phyloP scores from a whole-genome alignment of 2,797 vertebrate species.

The Oceanodroma leucorhoa region DNA sequence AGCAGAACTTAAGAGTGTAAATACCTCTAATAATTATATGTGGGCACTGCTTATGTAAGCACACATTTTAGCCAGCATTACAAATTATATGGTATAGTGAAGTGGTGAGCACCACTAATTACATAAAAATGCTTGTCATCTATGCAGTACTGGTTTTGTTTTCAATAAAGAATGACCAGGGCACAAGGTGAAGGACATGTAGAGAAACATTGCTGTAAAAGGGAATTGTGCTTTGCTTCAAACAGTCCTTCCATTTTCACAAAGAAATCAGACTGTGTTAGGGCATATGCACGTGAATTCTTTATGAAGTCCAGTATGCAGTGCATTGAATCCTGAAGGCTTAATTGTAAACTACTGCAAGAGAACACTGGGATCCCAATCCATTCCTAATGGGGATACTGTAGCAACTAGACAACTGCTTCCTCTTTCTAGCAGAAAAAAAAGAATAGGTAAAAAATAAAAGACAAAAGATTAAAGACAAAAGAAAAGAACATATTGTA shows the following conservation, averaged over 20 bases:
- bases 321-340: not conserved
- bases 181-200: not conserved
- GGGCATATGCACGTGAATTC: not conserved
- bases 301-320: not conserved
- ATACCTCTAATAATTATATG: not conserved
- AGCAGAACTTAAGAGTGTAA: not conserved
- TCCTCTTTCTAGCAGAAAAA: not conserved
- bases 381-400: not conserved
- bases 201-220: not conserved
- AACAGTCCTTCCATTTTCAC: not conserved
- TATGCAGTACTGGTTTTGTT: not conserved
- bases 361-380: not conserved
- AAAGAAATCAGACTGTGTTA: not conserved
- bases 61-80: conserved; percentile 4
- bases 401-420: not conserved
- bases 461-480: not conserved
- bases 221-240: not conserved
- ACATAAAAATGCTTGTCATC: not conserved
- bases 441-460: not conserved
- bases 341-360: not conserved
- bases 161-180: not conserved
- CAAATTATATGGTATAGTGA: conserved; percentile 3
- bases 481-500: not conserved
- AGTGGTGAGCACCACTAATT: conserved; percentile 4
- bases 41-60: not conserved